Conservation (phyloP, 2,113 vertebrate genomes). For the Crypturellus undulatus region DNA sequence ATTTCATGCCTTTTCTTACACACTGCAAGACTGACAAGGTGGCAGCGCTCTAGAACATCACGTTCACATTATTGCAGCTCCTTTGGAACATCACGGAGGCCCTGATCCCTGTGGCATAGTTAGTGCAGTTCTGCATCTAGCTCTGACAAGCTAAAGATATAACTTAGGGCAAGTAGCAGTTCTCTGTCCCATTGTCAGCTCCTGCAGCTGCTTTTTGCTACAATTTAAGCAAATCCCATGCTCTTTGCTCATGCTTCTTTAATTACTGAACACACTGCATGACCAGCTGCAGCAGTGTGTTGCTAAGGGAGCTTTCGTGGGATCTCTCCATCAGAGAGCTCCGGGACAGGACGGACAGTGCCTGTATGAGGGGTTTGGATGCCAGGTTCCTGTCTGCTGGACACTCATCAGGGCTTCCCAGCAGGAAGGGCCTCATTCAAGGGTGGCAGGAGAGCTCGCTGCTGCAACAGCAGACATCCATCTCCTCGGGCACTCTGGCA, state of each 20-base stretch:
- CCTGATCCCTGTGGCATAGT: not conserved
- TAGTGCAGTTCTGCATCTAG: not conserved
- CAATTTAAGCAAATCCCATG: not conserved
- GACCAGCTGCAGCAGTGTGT: not conserved
- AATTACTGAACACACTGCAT: not conserved
- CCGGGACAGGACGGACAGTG: not conserved
- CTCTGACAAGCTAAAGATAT: not conserved
- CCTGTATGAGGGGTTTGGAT: not conserved
- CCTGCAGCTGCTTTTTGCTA: not conserved
- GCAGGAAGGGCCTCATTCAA: too few species aligned
- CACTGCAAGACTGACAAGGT: not conserved
- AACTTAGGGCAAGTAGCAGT: not conserved
- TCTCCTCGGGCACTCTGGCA: not conserved
- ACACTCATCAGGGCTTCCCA: too few species aligned
- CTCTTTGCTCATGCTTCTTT: not conserved
- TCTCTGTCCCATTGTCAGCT: not conserved
- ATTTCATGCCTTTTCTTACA: not conserved
- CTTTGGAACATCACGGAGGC: not conserved
- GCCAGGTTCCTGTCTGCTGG: not conserved
- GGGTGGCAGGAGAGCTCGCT: not conserved
- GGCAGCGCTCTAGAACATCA: not conserved
- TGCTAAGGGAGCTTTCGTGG: not conserved
- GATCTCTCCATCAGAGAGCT: not conserved
- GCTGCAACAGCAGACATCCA: not conserved
- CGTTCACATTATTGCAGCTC: not conserved